Evolutionary conservation across 2,888 invertebrate species (phyloP).

Genomic region (Drosophila vallismaia): DNA sequence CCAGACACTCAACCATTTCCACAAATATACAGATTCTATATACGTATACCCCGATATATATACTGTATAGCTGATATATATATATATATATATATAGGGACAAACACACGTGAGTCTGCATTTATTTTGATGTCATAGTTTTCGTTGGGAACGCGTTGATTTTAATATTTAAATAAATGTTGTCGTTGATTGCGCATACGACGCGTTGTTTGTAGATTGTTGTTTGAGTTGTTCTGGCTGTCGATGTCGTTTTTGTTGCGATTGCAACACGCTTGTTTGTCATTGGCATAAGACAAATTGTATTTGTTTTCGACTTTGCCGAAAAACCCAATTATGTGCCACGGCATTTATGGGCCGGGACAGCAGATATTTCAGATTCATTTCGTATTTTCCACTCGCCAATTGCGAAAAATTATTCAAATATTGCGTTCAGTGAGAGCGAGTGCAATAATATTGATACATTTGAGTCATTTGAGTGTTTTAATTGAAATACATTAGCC

Average conservation of each 20-base stretch:
- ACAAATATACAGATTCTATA: not conserved
- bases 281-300: constrained; percentile 68
- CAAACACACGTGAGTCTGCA: constrained; percentile 56
- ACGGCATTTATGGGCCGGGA: not conserved
- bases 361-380: not conserved
- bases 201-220: constrained; percentile 27
- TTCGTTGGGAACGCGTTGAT: constrained; percentile 59
- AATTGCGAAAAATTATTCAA: constrained; percentile 47
- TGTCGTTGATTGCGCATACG: constrained; percentile 73
- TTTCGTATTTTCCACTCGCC: constrained; percentile 37
- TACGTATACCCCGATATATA: too few relatives aligned
- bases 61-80: not conserved
- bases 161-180: constrained; percentile 76
- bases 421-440: constrained; percentile 40
- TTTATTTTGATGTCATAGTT: constrained; percentile 74
- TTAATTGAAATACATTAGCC: constrained; percentile 65
- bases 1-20: not conserved
- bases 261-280: constrained; percentile 27
- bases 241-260: not conserved
- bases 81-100: not conserved
- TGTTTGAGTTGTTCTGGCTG: constrained; percentile 6
- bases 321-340: constrained; percentile 44
- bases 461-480: constrained; percentile 35
- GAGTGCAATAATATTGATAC: constrained; percentile 40
- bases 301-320: constrained; percentile 56